A percentile compares a stretch with the other conserved stretches of the same genome.
Evolutionary conservation across 1,140 invertebrate genomes (phyloP).

Genomic region (Chironomus tepperi): DNA sequence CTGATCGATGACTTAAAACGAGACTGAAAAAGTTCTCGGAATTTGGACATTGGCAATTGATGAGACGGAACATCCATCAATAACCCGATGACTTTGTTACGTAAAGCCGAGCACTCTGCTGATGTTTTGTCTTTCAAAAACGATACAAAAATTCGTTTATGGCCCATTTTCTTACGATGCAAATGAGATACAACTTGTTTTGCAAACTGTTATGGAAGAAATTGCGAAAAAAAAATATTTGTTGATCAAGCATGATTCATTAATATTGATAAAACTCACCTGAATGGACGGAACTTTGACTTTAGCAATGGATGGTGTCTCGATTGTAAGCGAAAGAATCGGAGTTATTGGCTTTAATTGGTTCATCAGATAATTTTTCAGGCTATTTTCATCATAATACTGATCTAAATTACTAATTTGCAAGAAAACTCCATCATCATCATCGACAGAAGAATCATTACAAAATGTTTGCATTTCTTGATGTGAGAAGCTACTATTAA

Average conservation of each 20-base stretch:
- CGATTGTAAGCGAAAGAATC: slow-evolving; percentile 36
- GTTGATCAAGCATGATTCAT: neutral
- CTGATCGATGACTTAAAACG: slow-evolving; percentile 69
- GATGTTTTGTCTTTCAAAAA: slow-evolving; percentile 53
- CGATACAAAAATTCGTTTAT: slow-evolving; percentile 71
- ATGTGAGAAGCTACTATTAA: neutral
- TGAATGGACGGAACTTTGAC: slow-evolving; percentile 38
- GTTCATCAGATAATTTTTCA: slow-evolving; percentile 34
- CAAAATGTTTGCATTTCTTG: neutral
- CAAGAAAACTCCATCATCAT: slow-evolving; percentile 30
- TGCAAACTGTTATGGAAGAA: slow-evolving; percentile 41
- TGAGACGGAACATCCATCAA: slow-evolving; percentile 63
- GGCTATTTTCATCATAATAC: slow-evolving; percentile 35
- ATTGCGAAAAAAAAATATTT: neutral
- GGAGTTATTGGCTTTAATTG: slow-evolving; percentile 39
- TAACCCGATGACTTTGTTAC: slow-evolving; percentile 52
- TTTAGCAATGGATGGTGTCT: slow-evolving; percentile 37
- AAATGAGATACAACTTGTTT: slow-evolving; percentile 75
- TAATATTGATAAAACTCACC: slow-evolving; percentile 30
- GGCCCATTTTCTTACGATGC: slow-evolving; percentile 72
- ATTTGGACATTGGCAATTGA: slow-evolving; percentile 72
- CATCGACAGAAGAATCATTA: neutral
- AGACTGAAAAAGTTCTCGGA: slow-evolving; percentile 75
- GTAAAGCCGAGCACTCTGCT: slow-evolving; percentile 55
- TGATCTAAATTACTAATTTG: slow-evolving; percentile 40